Base-by-base conservation (phyloP, 2,888 invertebrate species). In the Zhuqinia jingwanae region DNA sequence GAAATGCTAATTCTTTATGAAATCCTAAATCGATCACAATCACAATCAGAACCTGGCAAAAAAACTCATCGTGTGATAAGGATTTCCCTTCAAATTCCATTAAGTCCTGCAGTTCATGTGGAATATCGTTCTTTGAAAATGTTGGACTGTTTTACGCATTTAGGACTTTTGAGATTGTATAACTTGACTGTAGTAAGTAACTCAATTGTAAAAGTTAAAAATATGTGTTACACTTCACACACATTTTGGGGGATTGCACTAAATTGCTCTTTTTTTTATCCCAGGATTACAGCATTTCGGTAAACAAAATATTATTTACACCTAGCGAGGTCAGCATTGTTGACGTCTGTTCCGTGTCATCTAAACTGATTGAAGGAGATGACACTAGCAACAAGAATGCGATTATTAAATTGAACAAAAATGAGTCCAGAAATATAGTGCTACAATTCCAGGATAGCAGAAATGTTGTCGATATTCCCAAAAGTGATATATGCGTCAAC, bases 51-150 rank as follows among this genome's bases (percentile, higher is more conserved):
- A 47, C 30, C 87, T 22, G 60, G 60, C 36, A 84, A 80, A 22
- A 80, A 36, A 63, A 47, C 63, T 2, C 82, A 89, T 70, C 86
- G 89, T 30, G 87, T 88, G 5, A 87, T 88, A 45, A 81, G 85
- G 42, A 45, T 89, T 27, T 81, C 89, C 10, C 79, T 87, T 11
- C 83, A 81, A 68, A 36, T 88, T 27, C 89, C 89, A 17, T 73
- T 89, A 30, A 76, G 60, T 36, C 81, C 87, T 36, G 88, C 87
- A 8, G 70, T 90, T 10, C 79, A 86, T 68, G 36, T 90, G 17
- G 89, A 89, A 65, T 89, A 90, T 42, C 88, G 85, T 13, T 88
- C 80, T 8, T 68, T 90, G 22, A 90, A 90, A 83, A 76, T 86
- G 65, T 30, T 89, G 20, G 85, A 89, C 30, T 77, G 85, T 36